Evolutionary conservation across 2,113 vertebrate species (phyloP), one percentile per base, ranked within the genome.

Genomic region (Festucalex cinctus): DNA sequence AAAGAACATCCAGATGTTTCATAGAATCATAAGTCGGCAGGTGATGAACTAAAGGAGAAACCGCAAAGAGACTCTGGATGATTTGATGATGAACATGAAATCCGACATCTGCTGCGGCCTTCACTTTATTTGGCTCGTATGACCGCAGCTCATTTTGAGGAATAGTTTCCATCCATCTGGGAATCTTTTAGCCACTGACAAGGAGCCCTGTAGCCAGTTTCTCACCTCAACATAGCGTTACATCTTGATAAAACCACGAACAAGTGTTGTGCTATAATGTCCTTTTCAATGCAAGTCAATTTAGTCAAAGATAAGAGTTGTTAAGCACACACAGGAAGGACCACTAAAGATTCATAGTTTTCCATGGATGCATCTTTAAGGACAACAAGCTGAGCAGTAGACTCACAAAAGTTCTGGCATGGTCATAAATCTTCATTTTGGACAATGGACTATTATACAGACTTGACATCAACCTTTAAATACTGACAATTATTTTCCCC

Each of bases 401-500:
- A 59, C 57, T 0, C 72, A 16, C 51, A 26, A 5, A 54, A 14
- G 26, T 58, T 70, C 71, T 14, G 14, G 63, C 63, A 46, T 44
- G 37, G 66, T 74, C 66, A 56, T 78, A 80, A 79, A 80, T 74
- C 20, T 35, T 69, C 68, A 49, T 70, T 73, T 69, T 59, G 63
- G 17, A 78, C 77, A 75, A 70, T 64, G 54, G 32, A 43, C 49
- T 1, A 39, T 72, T 64, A 68, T 41, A 43, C 43, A 48, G 73
- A 68, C 41, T 32, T 51, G 20, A 68, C 28, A 20, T 53, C 37
- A 74, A 73, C 60, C 51, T 64, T 54, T 32, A 65, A 57, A 66
- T 66, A 20, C 39, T 65, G 32, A 26, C 24, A 41, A 62, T 76
- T 39, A 36, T 77, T 65, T 56, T 6, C 51, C 41, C 19, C 22